Evolutionary conservation across 2,888 invertebrate species (phyloP).

Genomic region (Dione vanillae): DNA sequence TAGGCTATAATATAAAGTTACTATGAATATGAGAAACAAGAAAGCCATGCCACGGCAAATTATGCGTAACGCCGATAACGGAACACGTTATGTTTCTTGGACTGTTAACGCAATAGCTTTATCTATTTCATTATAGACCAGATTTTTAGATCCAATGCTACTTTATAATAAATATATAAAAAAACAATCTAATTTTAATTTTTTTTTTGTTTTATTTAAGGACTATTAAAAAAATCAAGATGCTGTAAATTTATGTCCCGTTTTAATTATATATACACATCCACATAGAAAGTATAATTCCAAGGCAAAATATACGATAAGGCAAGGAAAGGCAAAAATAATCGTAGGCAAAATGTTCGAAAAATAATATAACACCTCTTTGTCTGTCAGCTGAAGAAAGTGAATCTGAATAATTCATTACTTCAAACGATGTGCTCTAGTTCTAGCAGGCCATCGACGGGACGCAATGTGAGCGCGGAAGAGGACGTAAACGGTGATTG

Average conservation of each 20-base stretch:
- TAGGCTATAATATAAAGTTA: constrained; percentile 8
- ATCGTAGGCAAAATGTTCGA: too few relatives aligned
- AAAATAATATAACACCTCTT: neutral
- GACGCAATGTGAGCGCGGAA: constrained; percentile 53
- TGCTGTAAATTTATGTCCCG: too few relatives aligned
- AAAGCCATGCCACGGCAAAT: constrained; percentile 17
- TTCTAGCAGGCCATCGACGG: constrained; percentile 8
- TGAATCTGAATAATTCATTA: constrained; percentile 9
- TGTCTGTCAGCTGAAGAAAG: neutral
- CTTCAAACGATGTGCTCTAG: constrained; percentile 2
- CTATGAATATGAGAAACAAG: constrained; percentile 13
- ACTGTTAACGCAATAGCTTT: neutral
- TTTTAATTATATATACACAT: too few relatives aligned
- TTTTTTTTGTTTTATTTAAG: too few relatives aligned
- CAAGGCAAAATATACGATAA: too few relatives aligned
- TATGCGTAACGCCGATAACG: constrained; percentile 29
- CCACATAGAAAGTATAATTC: too few relatives aligned
- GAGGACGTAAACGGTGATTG: constrained; percentile 70
- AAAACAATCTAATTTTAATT: too few relatives aligned
- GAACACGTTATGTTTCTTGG: constrained; percentile 15
- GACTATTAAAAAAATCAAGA: too few relatives aligned
- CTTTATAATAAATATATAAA: too few relatives aligned
- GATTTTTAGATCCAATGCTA: neutral
- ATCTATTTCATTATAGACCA: neutral
- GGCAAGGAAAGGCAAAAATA: too few relatives aligned